phyloP scores from a whole-genome alignment of 2,888 invertebrate genomes.

The Scotopteryx bipunctaria region DNA sequence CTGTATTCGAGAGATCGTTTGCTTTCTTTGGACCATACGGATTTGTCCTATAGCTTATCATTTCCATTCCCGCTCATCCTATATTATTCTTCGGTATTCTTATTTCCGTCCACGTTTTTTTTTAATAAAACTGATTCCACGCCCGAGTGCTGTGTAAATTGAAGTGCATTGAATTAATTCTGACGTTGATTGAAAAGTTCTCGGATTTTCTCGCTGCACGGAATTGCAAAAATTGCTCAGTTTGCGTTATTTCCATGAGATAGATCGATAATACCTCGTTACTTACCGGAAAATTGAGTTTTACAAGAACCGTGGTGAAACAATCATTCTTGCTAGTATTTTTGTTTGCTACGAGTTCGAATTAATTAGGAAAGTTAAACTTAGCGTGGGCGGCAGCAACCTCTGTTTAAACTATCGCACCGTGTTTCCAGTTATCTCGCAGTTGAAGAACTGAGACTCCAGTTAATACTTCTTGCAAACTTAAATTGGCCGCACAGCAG shows the following conservation, averaged over 20 bases:
- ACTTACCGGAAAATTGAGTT: constrained; percentile 2
- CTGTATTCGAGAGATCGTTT: constrained; percentile 51
- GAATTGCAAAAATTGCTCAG: constrained; percentile 21
- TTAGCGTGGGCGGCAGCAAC: background rate
- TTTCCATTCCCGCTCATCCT: constrained; percentile 39
- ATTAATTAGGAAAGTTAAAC: constrained; percentile 12
- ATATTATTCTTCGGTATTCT: constrained; percentile 43
- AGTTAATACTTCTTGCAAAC: constrained; percentile 45
- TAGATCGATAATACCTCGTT: constrained; percentile 16
- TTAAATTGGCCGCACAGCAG: constrained; percentile 62
- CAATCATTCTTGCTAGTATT: background rate
- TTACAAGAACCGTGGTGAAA: constrained; percentile 6
- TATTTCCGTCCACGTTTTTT: constrained; percentile 49
- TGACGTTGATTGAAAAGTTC: constrained; percentile 63
- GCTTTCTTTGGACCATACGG: constrained; percentile 52
- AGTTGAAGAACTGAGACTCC: constrained; percentile 32
- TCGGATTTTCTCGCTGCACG: constrained; percentile 27
- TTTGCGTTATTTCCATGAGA: constrained; percentile 21
- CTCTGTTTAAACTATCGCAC: constrained; percentile 4
- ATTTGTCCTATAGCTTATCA: constrained; percentile 54
- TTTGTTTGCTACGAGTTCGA: constrained; percentile 1
- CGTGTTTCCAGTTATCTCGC: constrained; percentile 4
- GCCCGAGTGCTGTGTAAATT: constrained; percentile 49
- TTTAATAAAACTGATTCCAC: constrained; percentile 59
- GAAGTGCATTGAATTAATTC: constrained; percentile 66